Conservation (phyloP, 2,797 vertebrate genomes). For the Valencia hispanica region DNA sequence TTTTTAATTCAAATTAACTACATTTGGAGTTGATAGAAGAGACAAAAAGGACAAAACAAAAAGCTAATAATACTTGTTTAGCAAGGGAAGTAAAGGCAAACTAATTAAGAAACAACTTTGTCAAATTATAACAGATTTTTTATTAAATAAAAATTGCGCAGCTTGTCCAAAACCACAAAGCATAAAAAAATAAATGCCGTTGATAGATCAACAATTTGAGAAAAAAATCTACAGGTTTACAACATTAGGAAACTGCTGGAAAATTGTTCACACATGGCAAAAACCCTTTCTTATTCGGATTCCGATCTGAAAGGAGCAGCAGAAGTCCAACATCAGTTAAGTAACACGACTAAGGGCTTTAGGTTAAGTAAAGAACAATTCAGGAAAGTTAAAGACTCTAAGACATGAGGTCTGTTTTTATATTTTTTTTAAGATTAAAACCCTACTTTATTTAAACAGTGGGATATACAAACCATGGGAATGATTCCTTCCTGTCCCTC, state of each 20-base stretch:
- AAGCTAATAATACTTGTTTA: not conserved
- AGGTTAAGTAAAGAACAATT: too few species aligned
- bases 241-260: too few species aligned
- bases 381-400: not conserved
- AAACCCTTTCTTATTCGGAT: too few species aligned
- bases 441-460: not conserved
- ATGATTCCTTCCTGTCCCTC: slow-evolving; percentile 98
- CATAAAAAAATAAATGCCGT: too few species aligned
- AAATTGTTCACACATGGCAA: too few species aligned
- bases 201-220: too few species aligned
- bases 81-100: not conserved
- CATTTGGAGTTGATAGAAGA: slow-evolving; percentile 11
- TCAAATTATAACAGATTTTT: too few species aligned
- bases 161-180: not conserved
- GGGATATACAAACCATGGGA: slow-evolving; percentile 86
- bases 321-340: too few species aligned
- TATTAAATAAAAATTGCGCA: not conserved
- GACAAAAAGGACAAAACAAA: not conserved
- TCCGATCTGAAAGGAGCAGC: too few species aligned
- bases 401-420: not conserved
- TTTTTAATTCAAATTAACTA: slow-evolving; percentile 35
- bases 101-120: slow-evolving; percentile 2
- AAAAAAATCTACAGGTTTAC: too few species aligned
- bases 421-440: too few species aligned
- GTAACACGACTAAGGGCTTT: too few species aligned